Evolutionary conservation across 2,888 invertebrate species (phyloP), one percentile per base, ranked within the genome.

Genomic region (Pediacus dermestoides): DNA sequence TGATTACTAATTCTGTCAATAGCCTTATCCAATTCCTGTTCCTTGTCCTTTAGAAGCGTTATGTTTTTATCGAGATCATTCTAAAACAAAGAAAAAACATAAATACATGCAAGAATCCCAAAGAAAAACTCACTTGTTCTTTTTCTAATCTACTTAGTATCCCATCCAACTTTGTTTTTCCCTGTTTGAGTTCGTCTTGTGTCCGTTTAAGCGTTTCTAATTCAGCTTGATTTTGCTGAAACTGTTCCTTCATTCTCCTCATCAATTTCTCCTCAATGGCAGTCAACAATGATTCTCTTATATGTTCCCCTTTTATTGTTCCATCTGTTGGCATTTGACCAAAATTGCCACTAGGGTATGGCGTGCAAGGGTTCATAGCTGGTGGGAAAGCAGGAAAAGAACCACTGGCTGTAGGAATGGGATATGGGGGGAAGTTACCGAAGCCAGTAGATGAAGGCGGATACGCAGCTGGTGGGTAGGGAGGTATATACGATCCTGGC

Each of bases 211-310:
- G 71, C 2, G 92, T 93, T 58, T 93, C 89, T 50, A 93, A 74
- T 69, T 95, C 94, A 3, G 92, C 94, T 70, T 91, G 88, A 45
- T 87, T 82, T 64, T 93, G 92, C 55, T 88, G 88, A 45, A 89
- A 86, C 58, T 88, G 87, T 61, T 97, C 96, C 55, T 85, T 83
- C 53, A 97, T 78, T 47, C 89, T 79, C 44, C 92, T 74, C 55
- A 86, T 78, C 50, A 99, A 70, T 70, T 94, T 95, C 65, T 99
- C 96, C 68, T 95, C 92, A 1, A 97, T 89, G 13, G 96, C 97
- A 38, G 94, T 92, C 10, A 95, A 71, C 12, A 99, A 73, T 1
- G 96, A 97, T 14, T 88, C 91, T 62, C 89, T 82, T 46, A 99
- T 90, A 64, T 96, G 94, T 63, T 95, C 93, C 57, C 95, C 92